phyloP scores from a whole-genome alignment of 2,797 vertebrate species.

The Dendrocincla fuliginosa region DNA sequence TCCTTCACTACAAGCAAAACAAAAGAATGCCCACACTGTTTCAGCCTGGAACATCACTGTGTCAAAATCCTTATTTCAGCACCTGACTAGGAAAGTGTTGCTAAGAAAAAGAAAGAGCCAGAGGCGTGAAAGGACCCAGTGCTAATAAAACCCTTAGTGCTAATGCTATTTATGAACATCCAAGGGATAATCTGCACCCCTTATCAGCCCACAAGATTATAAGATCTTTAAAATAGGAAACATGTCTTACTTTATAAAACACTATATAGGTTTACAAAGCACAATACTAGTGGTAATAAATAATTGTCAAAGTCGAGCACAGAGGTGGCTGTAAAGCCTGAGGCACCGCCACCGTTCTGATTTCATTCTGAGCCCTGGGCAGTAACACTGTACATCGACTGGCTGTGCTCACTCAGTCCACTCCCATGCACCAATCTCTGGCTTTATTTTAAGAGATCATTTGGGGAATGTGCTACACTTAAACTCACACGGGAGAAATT shows the following conservation, averaged over 20 bases:
- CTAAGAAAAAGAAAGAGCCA: neutral
- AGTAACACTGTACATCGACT: neutral
- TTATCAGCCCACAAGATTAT: conserved; percentile 44
- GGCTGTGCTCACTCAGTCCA: neutral
- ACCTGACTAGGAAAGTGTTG: neutral
- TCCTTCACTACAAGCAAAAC: neutral
- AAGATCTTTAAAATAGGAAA: conserved; percentile 46
- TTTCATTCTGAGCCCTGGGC: neutral
- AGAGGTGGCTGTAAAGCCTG: neutral
- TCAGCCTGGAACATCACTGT: neutral
- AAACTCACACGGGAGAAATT: neutral
- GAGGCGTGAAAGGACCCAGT: neutral
- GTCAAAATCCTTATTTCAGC: neutral
- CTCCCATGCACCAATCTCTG: neutral
- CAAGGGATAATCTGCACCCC: conserved; percentile 34
- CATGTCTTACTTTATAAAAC: conserved; percentile 3
- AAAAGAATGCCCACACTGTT: neutral
- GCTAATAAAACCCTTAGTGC: conserved; percentile 19
- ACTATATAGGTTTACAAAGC: conserved; percentile 4
- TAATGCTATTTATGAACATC: conserved; percentile 60
- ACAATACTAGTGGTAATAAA: conserved; percentile 1
- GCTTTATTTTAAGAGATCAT: neutral
- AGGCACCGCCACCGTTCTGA: neutral
- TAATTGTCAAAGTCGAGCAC: neutral
- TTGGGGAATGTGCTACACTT: neutral